These are phyloP conservation scores for Eugnorisma glareosa DNA, from an alignment of 2,888 invertebrate genomes.

Conservation along the genomic window DNA sequence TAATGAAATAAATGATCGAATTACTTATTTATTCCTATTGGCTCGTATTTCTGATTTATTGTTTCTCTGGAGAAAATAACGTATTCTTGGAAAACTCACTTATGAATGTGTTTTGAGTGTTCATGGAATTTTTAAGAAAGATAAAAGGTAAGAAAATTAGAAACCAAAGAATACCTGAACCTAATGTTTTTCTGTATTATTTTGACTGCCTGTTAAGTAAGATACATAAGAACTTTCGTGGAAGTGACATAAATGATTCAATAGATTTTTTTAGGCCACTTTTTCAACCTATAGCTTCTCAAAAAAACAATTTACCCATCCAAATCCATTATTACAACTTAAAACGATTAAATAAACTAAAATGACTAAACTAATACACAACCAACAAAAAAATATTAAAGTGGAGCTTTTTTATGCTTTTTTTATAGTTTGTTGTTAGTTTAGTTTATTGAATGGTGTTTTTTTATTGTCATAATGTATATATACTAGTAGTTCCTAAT, in stretches of 20 bases:
- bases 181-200: too few relatives aligned
- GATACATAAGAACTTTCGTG: neutral
- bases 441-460: too few relatives aligned
- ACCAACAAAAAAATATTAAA: too few relatives aligned
- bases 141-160: neutral
- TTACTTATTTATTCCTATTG: neutral
- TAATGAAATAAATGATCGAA: constrained; percentile 13
- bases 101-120: neutral
- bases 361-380: too few relatives aligned
- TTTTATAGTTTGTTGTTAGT: too few relatives aligned
- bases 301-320: too few relatives aligned
- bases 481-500: too few relatives aligned
- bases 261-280: neutral
- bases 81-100: neutral
- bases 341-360: too few relatives aligned
- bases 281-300: neutral
- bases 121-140: neutral
- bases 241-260: neutral
- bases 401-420: too few relatives aligned
- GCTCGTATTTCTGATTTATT: neutral
- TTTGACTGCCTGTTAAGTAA: neutral
- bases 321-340: too few relatives aligned
- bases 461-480: too few relatives aligned
- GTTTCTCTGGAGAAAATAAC: constrained; percentile 6
- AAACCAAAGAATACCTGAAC: neutral